Base-by-base conservation (phyloP, 2,113 vertebrate species). In the Osmerus mordax region DNA sequence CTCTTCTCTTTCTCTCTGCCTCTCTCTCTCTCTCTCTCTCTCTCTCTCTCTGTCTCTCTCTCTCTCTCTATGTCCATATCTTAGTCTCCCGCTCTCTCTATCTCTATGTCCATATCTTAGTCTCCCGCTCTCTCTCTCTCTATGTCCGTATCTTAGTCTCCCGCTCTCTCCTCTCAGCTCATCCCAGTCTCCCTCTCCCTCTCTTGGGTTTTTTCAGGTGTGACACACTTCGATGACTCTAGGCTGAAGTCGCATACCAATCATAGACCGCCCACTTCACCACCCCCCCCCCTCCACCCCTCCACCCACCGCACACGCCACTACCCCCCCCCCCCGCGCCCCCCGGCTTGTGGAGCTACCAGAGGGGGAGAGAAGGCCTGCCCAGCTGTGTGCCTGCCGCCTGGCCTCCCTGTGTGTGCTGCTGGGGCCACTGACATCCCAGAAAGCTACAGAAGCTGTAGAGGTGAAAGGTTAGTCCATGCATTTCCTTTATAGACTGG, bases 121-220 rank as follows among this genome's bases (percentile, higher is more conserved):
- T 54, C 56, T 59, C 15, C 21, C 41, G 12, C 3, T 4, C 19
- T 19, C 25, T 28, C 25, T 15, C 53, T 18, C 53, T 54, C 53
- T 18, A 13, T 54, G 11, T 54, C 32, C 7, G 5, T 36, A 4
- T 36, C 32, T 36, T 7, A 36, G 41, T 47, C 41, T 47, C 41
- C 41, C 41, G 5, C 41, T 47, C 9, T 9, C n/a, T 32, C 25
- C 32, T 5, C n/a, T 32, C 25, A n/a, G 9, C 4, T 18, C 23
- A 7, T 55, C n/a, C n/a, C 55, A 18, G 4, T 56, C 18, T 18
- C 72, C 76, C 75, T 79, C 76, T 78, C 77, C 66, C 83, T 77
- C n/a, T 86, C 84, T 78, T 88, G 77, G 81, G 84, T 79, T 83
- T 83, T 85, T 78, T 83, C 78, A 87, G 77, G 69, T 56, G 58